A percentile compares a stretch with the other conserved stretches of the same genome.
These are phyloP conservation scores for Rhinoderma darwinii DNA, from an alignment of 2,113 vertebrate genomes.

Conservation along the genomic window DNA sequence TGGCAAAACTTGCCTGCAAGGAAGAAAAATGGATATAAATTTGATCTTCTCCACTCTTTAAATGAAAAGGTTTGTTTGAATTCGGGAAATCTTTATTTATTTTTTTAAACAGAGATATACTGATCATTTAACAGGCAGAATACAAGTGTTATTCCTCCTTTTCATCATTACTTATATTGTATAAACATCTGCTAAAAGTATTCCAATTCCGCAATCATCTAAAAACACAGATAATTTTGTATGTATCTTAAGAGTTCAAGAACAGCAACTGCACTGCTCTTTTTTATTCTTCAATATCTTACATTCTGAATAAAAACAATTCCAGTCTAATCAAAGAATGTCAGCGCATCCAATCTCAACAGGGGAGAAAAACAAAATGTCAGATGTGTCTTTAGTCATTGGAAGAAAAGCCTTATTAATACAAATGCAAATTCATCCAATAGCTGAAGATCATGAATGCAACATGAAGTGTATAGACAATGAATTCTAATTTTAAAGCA, in stretches of 20 bases:
- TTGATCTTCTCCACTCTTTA: conserved; percentile 50
- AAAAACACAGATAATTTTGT: conserved; percentile 48
- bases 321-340: conserved; percentile 64
- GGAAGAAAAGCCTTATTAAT: conserved; percentile 67
- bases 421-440: conserved; percentile 62
- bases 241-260: conserved; percentile 59
- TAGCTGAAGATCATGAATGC: conserved; percentile 57
- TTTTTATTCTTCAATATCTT: conserved; percentile 60
- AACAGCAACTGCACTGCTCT: conserved; percentile 57
- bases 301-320: conserved; percentile 68
- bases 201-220: conserved; percentile 47
- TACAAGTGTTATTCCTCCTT: conserved; percentile 29
- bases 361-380: conserved; percentile 64
- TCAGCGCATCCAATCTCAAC: conserved; percentile 57
- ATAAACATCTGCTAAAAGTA: conserved; percentile 57
- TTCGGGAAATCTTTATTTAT: conserved; percentile 34
- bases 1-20: conserved; percentile 55
- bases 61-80: conserved; percentile 58
- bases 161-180: conserved; percentile 60
- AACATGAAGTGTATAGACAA: conserved; percentile 7
- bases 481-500: conserved; percentile 14
- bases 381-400: conserved; percentile 57
- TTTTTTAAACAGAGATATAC: conserved; percentile 15
- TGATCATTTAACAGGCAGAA: conserved; percentile 45
- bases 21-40: conserved; percentile 54